These are phyloP conservation scores for Artibeus lituratus DNA, from an alignment of 2,797 vertebrate genomes.

Conservation along the genomic window DNA sequence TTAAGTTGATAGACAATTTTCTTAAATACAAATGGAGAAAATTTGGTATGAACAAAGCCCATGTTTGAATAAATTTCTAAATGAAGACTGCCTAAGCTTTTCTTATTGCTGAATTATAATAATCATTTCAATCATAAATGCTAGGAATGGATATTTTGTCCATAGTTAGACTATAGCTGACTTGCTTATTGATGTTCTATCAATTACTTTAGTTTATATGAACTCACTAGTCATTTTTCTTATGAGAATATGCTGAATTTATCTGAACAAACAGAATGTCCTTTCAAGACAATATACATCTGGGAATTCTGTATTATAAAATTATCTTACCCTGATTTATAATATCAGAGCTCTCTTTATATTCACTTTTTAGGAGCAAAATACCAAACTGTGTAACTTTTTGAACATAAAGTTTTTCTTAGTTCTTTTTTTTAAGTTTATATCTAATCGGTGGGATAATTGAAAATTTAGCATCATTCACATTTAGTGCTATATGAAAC, in stretches of 20 bases:
- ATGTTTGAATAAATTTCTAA: background rate
- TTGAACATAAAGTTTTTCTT: background rate
- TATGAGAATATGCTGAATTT: background rate
- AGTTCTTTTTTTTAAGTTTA: background rate
- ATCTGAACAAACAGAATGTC: background rate
- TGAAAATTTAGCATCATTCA: background rate
- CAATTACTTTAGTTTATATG: background rate
- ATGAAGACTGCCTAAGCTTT: background rate
- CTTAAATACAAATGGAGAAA: background rate
- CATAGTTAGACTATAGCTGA: background rate
- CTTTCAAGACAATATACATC: background rate
- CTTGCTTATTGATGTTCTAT: background rate
- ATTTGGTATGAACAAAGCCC: background rate
- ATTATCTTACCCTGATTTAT: background rate
- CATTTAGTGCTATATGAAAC: background rate
- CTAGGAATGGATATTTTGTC: background rate
- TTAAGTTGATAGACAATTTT: background rate
- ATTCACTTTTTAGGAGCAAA: background rate
- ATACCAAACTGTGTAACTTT: background rate
- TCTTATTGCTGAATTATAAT: background rate
- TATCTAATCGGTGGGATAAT: background rate
- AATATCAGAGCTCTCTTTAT: background rate
- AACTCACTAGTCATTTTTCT: background rate
- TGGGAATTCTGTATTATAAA: background rate
- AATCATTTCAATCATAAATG: background rate